Evolutionary conservation across 1,140 invertebrate genomes (phyloP).

Genomic region (Hydropsyche tenuis): DNA sequence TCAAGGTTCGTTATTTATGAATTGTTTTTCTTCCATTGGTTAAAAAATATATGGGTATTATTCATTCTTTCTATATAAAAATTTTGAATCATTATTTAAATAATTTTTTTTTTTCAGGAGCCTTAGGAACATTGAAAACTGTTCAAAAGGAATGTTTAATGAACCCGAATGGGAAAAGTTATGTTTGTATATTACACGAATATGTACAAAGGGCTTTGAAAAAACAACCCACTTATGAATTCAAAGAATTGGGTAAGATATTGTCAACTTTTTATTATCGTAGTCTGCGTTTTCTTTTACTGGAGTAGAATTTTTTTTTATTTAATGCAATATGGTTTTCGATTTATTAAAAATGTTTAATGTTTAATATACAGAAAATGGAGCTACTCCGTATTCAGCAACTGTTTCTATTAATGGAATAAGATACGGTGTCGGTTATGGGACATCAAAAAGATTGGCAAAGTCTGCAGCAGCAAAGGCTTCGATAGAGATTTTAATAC

Average conservation of each 20-base stretch:
- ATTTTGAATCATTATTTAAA: not conserved
- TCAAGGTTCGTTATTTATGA: slow-evolving; percentile 31
- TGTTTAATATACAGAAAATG: slow-evolving; percentile 73
- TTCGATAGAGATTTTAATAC: slow-evolving; percentile 92
- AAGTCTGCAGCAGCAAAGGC: slow-evolving; percentile 90
- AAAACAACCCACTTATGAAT: slow-evolving; percentile 91
- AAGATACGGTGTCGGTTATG: slow-evolving; percentile 90
- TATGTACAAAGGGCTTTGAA: slow-evolving; percentile 94
- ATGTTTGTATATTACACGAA: slow-evolving; percentile 96
- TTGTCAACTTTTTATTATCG: too few species aligned
- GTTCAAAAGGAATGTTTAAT: slow-evolving; percentile 85
- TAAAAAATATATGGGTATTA: too few species aligned
- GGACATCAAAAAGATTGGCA: slow-evolving; percentile 93
- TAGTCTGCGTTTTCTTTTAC: not conserved
- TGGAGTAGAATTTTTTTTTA: too few species aligned
- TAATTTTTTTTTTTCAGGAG: slow-evolving; percentile 32
- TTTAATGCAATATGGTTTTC: not conserved
- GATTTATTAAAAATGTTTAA: not conserved
- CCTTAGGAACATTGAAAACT: slow-evolving; percentile 28
- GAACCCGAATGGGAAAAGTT: slow-evolving; percentile 92
- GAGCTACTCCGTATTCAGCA: slow-evolving; percentile 90
- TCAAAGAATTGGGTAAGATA: slow-evolving; percentile 82
- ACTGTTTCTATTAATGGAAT: slow-evolving; percentile 91
- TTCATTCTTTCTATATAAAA: too few species aligned
- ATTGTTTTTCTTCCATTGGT: not conserved